Percentiles rank a stretch among this genome's conserved stretches.
Conservation (phyloP, 1,140 invertebrate species). For the Temnothorax nylanderi region DNA sequence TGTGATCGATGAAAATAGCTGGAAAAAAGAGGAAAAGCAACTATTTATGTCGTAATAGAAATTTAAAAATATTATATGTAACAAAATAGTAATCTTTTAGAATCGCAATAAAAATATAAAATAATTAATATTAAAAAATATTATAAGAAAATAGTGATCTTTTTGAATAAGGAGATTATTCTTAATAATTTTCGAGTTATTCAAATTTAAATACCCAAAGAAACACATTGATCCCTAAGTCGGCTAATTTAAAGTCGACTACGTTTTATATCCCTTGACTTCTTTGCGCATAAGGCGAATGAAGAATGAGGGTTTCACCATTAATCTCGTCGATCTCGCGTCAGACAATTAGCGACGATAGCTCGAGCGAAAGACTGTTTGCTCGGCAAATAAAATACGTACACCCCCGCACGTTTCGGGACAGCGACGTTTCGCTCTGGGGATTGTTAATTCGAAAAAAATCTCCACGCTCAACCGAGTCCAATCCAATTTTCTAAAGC, state of each 20-base stretch:
- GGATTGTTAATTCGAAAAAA: slow-evolving; percentile 29
- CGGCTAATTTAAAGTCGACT: not conserved
- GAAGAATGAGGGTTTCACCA: not conserved
- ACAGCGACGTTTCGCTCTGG: not conserved
- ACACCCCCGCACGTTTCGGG: not conserved
- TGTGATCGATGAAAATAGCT: not conserved
- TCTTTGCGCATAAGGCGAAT: not conserved
- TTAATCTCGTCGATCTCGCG: slow-evolving; percentile 13
- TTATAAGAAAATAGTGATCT: not conserved
- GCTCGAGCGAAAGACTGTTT: not conserved
- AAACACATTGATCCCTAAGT: not conserved
- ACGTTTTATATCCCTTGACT: not conserved
- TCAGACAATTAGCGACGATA: slow-evolving; percentile 27
- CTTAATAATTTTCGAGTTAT: not conserved
- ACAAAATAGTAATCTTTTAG: not conserved
- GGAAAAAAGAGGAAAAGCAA: not conserved
- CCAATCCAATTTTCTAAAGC: slow-evolving; percentile 17
- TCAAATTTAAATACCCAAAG: not conserved
- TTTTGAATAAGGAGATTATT: not conserved
- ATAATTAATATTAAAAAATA: not conserved
- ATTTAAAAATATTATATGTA: not conserved
- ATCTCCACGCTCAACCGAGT: slow-evolving; percentile 21
- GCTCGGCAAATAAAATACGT: slow-evolving; percentile 17
- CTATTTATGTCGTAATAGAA: not conserved
- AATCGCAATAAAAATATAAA: not conserved